These are phyloP conservation scores for Poecilia latipinna DNA, from an alignment of 2,113 vertebrate genomes.

Conservation along the genomic window DNA sequence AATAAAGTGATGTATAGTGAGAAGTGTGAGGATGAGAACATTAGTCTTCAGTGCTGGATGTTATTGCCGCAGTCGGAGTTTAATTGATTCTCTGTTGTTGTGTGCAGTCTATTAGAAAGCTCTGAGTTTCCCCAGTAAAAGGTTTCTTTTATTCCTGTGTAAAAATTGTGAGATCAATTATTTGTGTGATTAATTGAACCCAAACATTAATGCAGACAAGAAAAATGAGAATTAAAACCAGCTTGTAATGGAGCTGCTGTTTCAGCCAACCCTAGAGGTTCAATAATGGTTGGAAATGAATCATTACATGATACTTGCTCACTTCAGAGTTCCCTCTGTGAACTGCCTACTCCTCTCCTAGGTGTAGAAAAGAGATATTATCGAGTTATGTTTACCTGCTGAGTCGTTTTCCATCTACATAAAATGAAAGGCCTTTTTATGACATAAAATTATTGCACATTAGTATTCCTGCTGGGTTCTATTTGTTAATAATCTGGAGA, in stretches of 20 bases:
- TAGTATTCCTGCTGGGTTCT: neutral
- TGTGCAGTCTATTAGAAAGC: neutral
- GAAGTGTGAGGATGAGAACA: neutral
- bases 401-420: neutral
- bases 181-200: neutral
- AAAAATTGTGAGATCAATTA: neutral
- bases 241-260: no score
- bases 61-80: neutral
- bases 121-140: constrained; percentile 9
- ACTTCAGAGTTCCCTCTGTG: no score
- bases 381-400: neutral
- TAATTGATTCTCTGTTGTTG: constrained; percentile 9
- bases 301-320: no score
- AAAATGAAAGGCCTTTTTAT: neutral
- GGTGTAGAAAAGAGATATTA: neutral
- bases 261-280: no score
- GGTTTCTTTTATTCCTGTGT: neutral
- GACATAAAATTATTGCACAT: neutral
- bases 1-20: neutral
- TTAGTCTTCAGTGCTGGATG: constrained; percentile 3
- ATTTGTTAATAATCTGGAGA: no score
- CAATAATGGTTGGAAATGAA: no score
- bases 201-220: no score
- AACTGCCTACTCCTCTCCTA: neutral
- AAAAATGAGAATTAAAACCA: neutral